Base-by-base conservation (phyloP, 1,140 invertebrate species). In the Hycleus cichorii region DNA sequence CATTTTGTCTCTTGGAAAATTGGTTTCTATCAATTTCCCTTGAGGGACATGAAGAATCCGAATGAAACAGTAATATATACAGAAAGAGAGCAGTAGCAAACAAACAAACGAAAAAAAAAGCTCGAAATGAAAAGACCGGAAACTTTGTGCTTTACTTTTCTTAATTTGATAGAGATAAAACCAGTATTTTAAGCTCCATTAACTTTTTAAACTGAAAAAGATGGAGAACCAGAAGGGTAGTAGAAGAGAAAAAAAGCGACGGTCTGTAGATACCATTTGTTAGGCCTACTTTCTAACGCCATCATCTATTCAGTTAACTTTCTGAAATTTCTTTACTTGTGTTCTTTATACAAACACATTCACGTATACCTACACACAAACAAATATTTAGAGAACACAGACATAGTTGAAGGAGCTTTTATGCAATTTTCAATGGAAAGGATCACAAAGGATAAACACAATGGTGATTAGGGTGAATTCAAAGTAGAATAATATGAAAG, bases 401-500 rank as follows among this genome's bases (percentile, higher is more conserved):
- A 10, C 40, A n/a, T 42, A 42, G 9, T 42, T 6, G 40, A 42
- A 32, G 18, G 32, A 32, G 44, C 59, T 49, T 61, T 61, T 57
- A 61, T 61, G 50, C 54, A 57, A 57, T 61, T 57, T 61, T 57
- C 48, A 61, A 61, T 61, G 49, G 59, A 45, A 44, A 24, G 32
- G 26, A 39, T 53, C 48, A 56, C 55, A 56, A 61, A 50, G 59
- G 49, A 57, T 46, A 51, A 52, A 42, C 42, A 53, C 39, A 48
- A 39, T 50, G 54, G 59, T 61, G 54, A 61, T 61, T 61, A 61
- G 59, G 50, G 54, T 61, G 59, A 61, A 57, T 57, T 57, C 54
- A 57, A 50, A 53, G 40, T 40, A 45, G 43, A 53, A 40, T 53
- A 53, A 53, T 53, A 25, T 24, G n/a, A 32, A 53, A 53, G 18